Evolutionary conservation across 1,140 invertebrate genomes (phyloP), one percentile per base, ranked within the genome.

Genomic region (Trypoxylus dichotomus): DNA sequence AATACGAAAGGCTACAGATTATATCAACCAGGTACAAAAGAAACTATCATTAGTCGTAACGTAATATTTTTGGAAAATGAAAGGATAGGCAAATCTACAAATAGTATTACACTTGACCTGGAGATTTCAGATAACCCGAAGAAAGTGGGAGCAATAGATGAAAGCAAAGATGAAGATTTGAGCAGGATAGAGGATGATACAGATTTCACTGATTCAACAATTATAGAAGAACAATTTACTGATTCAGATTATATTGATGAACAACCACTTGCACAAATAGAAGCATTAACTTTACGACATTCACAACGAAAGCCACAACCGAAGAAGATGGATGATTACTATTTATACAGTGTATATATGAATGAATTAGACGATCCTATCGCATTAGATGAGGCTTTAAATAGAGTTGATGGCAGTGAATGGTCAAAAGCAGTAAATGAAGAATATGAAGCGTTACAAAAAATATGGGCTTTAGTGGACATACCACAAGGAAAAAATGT

Each of bases 21-120:
- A n/a, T n/a, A 79, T 76, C n/a, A 81, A 82, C 54, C 15, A n/a
- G 54, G 19, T 58, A 58, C 15, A 8, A n/a, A 58, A 58, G 15
- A 58, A n/a, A 58, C 54, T n/a, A 58, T 58, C n/a, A 58, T 7
- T 8, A 58, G 54, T n/a, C 54, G 54, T 3, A n/a, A 58, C n/a
- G 54, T 58, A 3, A n/a, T 21, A n/a, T 58, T 58, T n/a, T 8
- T 58, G 5, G 54, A 58, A 58, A n/a, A 58, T 58, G n/a, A 6
- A 58, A 15, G n/a, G n/a, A n/a, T n/a, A n/a, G n/a, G n/a, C n/a
- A n/a, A n/a, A n/a, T n/a, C n/a, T n/a, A n/a, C n/a, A n/a, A n/a
- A n/a, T n/a, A n/a, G n/a, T n/a, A n/a, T n/a, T n/a, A n/a, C n/a
- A n/a, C n/a, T n/a, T n/a, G n/a, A n/a, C n/a, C n/a, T n/a, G n/a